A percentile compares a stretch with the other conserved stretches of the same genome.
Conservation (phyloP, 2,888 invertebrate genomes). For the Melinopterus prodromus region DNA sequence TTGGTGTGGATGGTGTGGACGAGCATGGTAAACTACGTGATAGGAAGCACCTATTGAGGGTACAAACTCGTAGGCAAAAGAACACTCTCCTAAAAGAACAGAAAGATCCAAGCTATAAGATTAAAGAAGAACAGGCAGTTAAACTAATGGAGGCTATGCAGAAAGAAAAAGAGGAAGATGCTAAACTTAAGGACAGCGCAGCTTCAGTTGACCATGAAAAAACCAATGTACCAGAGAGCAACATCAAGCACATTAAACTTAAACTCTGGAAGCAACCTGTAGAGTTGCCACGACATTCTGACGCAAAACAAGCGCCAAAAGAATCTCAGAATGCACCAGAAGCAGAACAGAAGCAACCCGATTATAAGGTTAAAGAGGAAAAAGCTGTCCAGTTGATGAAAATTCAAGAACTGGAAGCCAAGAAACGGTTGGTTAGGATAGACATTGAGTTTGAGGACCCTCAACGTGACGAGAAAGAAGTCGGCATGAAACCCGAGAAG, state of each 20-base stretch:
- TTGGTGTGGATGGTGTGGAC: no score
- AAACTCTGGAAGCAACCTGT: neutral
- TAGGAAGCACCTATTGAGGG: no score
- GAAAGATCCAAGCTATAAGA: neutral
- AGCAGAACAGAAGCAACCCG: neutral
- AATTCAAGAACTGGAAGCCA: neutral
- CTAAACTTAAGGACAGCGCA: neutral
- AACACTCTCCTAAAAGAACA: neutral
- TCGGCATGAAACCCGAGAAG: neutral
- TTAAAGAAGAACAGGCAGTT: neutral
- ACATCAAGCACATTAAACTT: neutral
- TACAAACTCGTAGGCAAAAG: no score
- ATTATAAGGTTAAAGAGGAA: neutral
- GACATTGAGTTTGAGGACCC: neutral
- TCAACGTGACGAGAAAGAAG: neutral
- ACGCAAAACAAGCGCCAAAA: neutral
- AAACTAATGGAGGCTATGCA: neutral
- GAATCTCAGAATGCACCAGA: neutral
- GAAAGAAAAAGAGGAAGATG: neutral
- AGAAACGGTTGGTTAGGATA: neutral
- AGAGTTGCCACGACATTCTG: neutral
- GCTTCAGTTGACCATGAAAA: neutral
- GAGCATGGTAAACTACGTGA: no score
- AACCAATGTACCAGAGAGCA: neutral
- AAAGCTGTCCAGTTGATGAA: neutral